Evolutionary conservation across 2,888 invertebrate species (phyloP), one percentile per base, ranked within the genome.

Genomic region (Alviniconcha strummeri): DNA sequence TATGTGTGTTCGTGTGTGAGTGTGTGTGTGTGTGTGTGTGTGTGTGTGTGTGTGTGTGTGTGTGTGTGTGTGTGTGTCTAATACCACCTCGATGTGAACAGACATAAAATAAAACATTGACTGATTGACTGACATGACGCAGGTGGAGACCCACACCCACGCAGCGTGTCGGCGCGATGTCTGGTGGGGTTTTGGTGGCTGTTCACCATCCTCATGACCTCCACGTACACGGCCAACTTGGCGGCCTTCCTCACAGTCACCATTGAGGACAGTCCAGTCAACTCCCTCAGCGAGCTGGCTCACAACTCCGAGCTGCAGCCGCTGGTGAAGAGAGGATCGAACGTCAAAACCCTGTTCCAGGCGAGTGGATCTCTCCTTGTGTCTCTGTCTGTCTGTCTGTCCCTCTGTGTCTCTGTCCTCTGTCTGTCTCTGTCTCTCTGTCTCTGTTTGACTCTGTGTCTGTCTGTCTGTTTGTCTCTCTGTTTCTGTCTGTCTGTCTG

Each of bases 221-320:
- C 89, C 56, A 86, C 87, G 64, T 89, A 89, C 84, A 89, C 89
- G 4, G 89, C 89, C 74, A 88, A 89, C 80, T 86, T 89, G 83
- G 88, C 88, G 8, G 89, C 89, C 67, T 88, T 87, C 60, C 89
- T 89, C 52, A 89, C 89, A 8, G 87, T 89, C 52, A 86, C 88
- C 15, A 85, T 88, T 8, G 82, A 86, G 11, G 86, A 84, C 69
- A 86, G 83, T 55, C 88, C 88, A 71, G 86, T 89, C 71, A 86
- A 88, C 81, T 87, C 84, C 67, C 82, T 89, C 15, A 72, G 78
- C 7, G 86, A 89, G 67, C 85, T 89, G 64, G 87, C 88, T 11
- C 55, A 76, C 11, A 86, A 87, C 57, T 78, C 83, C 13, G 83
- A 85, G 13, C 85, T 89, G 19, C 82, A 81, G 57, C 89, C 89